A percentile compares a stretch with the other conserved stretches of the same genome.
phyloP scores from a whole-genome alignment of 1,140 invertebrate species.

The Magallana ariakensis region DNA sequence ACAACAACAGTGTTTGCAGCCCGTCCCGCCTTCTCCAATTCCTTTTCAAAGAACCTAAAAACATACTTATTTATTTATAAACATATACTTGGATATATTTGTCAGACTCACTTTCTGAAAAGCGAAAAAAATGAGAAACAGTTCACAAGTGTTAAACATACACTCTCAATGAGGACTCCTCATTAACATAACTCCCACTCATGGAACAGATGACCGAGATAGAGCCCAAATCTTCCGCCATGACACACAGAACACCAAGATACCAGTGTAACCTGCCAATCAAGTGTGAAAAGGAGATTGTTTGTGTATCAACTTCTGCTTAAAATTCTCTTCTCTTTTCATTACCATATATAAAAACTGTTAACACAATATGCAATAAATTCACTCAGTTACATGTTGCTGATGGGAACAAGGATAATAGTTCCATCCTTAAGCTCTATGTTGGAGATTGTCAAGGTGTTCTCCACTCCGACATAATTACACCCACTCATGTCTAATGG shows the following conservation, averaged over 20 bases:
- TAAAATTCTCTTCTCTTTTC: no score
- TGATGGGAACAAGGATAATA: not conserved
- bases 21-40: not conserved
- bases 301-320: not conserved
- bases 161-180: not conserved
- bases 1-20: not conserved
- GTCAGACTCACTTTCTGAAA: no score
- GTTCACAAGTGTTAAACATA: not conserved
- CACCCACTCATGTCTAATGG: not conserved
- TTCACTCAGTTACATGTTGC: not conserved
- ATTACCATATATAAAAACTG: no score
- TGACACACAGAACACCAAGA: not conserved
- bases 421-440: not conserved
- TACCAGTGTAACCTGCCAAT: not conserved
- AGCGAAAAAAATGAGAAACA: no score
- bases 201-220: not conserved
- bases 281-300: no score
- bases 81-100: no score
- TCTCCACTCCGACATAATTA: not conserved
- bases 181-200: not conserved
- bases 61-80: no score
- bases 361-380: no score
- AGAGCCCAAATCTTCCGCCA: not conserved
- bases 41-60: slow-evolving; percentile 9
- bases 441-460: not conserved